These are phyloP conservation scores for Herpetotheres cachinnans DNA, from an alignment of 2,113 vertebrate genomes.

Conservation along the genomic window DNA sequence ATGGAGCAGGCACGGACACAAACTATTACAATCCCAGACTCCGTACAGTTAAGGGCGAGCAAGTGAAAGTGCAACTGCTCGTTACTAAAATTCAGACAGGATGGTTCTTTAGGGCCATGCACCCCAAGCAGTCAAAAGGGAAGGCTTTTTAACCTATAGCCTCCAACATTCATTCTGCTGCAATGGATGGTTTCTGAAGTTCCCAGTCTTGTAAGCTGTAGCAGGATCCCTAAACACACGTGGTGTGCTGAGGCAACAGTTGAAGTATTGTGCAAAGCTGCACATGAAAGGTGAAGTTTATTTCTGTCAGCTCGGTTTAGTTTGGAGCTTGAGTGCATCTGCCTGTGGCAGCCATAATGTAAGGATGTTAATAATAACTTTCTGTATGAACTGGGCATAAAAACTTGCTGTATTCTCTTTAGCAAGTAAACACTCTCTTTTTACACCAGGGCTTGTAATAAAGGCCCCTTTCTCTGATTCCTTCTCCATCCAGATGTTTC, in stretches of 20 bases:
- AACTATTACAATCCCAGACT: not conserved
- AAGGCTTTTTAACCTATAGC: not conserved
- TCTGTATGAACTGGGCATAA: not conserved
- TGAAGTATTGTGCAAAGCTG: not conserved
- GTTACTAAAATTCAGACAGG: not conserved
- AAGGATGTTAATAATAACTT: not conserved
- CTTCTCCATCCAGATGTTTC: not conserved
- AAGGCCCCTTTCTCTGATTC: constrained; percentile 22
- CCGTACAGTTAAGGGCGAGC: not conserved
- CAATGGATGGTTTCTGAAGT: not conserved
- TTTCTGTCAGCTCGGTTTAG: constrained; percentile 2
- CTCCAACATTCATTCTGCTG: not conserved
- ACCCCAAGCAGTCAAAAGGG: not conserved
- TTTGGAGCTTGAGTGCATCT: not conserved
- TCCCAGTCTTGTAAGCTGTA: not conserved
- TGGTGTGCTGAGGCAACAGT: not conserved
- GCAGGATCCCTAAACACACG: not conserved
- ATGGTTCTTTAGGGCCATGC: rapidly evolving
- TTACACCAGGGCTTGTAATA: constrained; percentile 8
- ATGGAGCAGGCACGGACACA: not conserved
- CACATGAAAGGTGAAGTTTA: not conserved
- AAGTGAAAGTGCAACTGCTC: not conserved
- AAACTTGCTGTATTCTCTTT: not conserved
- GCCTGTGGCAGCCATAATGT: not conserved
- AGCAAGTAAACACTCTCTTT: constrained; percentile 22